Base-by-base conservation (phyloP, 2,888 invertebrate genomes). In the Dione vanillae region DNA sequence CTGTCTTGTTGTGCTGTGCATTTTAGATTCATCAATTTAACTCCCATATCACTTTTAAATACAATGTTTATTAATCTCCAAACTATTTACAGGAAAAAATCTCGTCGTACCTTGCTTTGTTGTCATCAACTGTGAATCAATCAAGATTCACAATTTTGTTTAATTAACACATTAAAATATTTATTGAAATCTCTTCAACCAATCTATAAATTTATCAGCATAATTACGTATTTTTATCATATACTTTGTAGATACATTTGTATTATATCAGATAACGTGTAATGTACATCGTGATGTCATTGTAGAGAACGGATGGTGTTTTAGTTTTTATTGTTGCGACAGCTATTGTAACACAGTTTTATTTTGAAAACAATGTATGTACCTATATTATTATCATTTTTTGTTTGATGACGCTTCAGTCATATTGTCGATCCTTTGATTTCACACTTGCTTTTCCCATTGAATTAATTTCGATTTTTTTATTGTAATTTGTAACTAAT, bases 281-380 rank as follows among this genome's bases (percentile, higher is more conserved):
- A 56, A 61, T 0, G 10, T 61, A 61, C 27, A 27, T 14, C 5
- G 10, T 54, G 54, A 35, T 59, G 27, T 20, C 43, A 43, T 61
- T 61, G 59, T 61, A 45, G 27, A 43, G n/a, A 61, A 11, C 59
- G 59, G 27, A 43, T n/a, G 43, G 47, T 62, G 54, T 41, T 68
- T 64, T 41, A 11, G 45, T 45, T 47, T 45, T 74, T 69, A 78
- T 80, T 79, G 80, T 81, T 75, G n/a, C 41, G 14, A 65, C 59
- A 49, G 49, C 35, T 68, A 67, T 73, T 68, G 73, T 54, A 41
- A 66, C 37, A 68, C 40, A 75, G 78, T 78, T 79, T 78, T 75
- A 77, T 81, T 82, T 81, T 52, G 72, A 73, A 73, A 74, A 79
- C 81, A 81, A 77, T 76, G 76, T 72, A 65, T 72, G 77, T 72